Conservation (phyloP, 1,140 invertebrate species). For the Aphaenogaster ashmeadi region DNA sequence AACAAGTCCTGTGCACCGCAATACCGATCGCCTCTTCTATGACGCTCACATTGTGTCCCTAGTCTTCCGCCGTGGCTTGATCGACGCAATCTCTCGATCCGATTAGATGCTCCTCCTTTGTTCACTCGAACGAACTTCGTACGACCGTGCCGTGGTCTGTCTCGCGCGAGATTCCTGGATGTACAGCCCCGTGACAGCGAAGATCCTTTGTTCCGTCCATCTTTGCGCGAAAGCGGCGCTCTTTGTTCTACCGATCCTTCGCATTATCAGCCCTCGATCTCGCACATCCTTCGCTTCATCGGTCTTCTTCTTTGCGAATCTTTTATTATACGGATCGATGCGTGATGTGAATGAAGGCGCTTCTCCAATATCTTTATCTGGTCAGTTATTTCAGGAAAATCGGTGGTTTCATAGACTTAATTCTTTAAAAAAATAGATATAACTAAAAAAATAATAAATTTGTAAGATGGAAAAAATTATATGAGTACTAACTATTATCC, state of each 20-base stretch:
- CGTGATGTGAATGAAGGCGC: not conserved
- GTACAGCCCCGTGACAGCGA: slow-evolving; percentile 38
- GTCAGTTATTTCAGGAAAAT: not conserved
- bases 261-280: not conserved
- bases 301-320: not conserved
- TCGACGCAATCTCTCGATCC: slow-evolving; percentile 19
- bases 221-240: slow-evolving; percentile 2
- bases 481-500: not conserved
- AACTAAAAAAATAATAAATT: not conserved
- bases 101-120: slow-evolving; percentile 46
- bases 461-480: not conserved
- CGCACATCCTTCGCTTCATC: not conserved
- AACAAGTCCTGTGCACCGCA: slow-evolving; percentile 67
- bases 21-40: slow-evolving; percentile 62
- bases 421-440: not conserved
- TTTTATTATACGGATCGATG: not conserved
- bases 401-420: not conserved
- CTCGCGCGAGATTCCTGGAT: slow-evolving; percentile 14
- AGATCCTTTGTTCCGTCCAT: slow-evolving; percentile 44
- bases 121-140: slow-evolving; percentile 33
- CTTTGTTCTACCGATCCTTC: slow-evolving; percentile 42
- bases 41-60: slow-evolving; percentile 25
- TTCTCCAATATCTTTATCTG: not conserved
- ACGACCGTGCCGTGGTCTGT: not conserved
- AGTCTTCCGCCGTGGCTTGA: slow-evolving; percentile 1